Percentiles rank a stretch among this genome's conserved stretches.
phyloP scores from a whole-genome alignment of 1,140 invertebrate genomes.

The Tetraneura akinire region DNA sequence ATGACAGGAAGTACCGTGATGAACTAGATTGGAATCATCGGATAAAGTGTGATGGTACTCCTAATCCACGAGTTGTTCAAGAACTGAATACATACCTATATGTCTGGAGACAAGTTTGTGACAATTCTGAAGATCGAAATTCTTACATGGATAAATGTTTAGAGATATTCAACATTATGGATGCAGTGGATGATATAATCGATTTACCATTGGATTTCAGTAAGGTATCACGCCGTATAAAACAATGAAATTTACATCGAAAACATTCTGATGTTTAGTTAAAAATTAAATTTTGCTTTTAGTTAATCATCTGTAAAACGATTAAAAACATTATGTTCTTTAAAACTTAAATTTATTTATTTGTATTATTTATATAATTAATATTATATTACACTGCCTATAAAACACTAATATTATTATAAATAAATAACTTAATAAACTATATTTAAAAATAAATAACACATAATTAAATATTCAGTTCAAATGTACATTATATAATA shows the following conservation, averaged over 20 bases:
- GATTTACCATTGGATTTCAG: slow-evolving; percentile 56
- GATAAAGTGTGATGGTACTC: slow-evolving; percentile 67
- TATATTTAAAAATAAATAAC: no score
- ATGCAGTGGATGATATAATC: slow-evolving; percentile 60
- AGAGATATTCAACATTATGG: slow-evolving; percentile 59
- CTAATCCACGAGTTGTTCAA: slow-evolving; percentile 63
- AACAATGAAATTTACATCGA: neutral
- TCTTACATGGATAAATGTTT: slow-evolving; percentile 58
- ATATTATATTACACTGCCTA: no score
- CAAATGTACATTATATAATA: no score
- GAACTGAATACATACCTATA: slow-evolving; percentile 68
- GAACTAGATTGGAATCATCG: slow-evolving; percentile 64
- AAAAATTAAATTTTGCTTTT: no score
- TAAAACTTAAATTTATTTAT: no score
- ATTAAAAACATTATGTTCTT: no score
- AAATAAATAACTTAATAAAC: no score
- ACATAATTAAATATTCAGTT: no score
- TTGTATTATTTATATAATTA: no score
- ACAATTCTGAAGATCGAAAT: slow-evolving; percentile 60
- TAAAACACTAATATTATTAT: no score
- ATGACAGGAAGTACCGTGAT: slow-evolving; percentile 49
- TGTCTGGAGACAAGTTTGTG: slow-evolving; percentile 63
- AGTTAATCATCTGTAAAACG: no score
- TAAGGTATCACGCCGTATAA: neutral
- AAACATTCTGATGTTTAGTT: no score